Evolutionary conservation across 2,797 vertebrate species (phyloP), one percentile per base, ranked within the genome.

Genomic region (Aplochiton taeniatus): DNA sequence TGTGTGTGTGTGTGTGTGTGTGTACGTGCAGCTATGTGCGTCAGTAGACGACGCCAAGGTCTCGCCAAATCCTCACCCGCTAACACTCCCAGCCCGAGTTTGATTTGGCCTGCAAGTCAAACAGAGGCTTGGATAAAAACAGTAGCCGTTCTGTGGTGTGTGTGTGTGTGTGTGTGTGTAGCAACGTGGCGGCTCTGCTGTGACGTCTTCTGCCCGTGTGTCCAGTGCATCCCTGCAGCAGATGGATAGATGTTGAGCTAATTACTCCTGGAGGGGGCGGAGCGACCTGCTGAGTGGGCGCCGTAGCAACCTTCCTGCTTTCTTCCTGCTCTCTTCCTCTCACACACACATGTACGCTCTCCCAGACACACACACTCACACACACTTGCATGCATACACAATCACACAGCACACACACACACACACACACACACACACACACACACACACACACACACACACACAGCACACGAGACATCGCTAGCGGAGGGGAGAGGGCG

Each of bases 161-260:
- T 86, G 80, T 81, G 75, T 75, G 85, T 86, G 85, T 83, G 31
- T 31, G 31, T 31, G 31, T 31, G 31, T 31, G 31, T n/a, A n/a
- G n/a, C n/a, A n/a, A n/a, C 31, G 31, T 31, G 31, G n/a, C 6
- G 31, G 31, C 6, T 31, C 31, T 6, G 81, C 85, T 86, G 85
- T 84, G 71, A 78, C 70, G 70, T 77, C 81, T 84, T 87, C 79
- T 83, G 85, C 79, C 88, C 81, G 84, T 90, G 88, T 89, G 88
- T 86, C 78, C 83, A 72, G 84, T 73, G 50, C 80, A 80, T 88
- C 85, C 83, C 85, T 68, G 66, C 73, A 89, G 90, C 90, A 89
- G 87, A 91, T 85, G 88, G 88, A 88, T 85, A 83, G 87, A 89
- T 87, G 86, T 87, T 82, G 79, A 83, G 84, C 83, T 90, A 89